Conservation (phyloP, 2,888 invertebrate species). For the Cepaea hortensis region DNA sequence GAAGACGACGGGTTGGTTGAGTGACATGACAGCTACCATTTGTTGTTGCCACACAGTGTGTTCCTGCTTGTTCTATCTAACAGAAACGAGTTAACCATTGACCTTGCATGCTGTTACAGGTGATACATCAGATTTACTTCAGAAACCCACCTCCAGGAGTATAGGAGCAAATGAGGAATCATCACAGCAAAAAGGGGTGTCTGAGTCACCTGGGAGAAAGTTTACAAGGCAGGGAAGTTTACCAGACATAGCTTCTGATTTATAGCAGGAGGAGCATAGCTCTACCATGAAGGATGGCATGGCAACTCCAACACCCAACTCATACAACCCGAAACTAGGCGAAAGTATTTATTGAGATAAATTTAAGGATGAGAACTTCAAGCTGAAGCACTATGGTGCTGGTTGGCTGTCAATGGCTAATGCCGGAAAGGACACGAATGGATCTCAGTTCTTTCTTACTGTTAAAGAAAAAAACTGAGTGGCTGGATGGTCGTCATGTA, state of each 20-base stretch:
- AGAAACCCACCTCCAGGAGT: neutral
- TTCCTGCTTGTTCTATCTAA: neutral
- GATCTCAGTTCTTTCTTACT: conserved; percentile 98
- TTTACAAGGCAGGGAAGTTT: conserved; percentile 50
- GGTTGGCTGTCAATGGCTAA: no score
- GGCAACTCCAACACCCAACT: no score
- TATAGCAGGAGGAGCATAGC: conserved; percentile 16
- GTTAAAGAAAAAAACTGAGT: conserved; percentile 85
- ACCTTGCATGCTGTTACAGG: conserved; percentile 12
- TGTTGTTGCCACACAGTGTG: neutral
- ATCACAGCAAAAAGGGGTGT: neutral
- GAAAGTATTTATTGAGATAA: conserved; percentile 92
- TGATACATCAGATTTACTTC: conserved; percentile 33
- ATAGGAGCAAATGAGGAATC: neutral
- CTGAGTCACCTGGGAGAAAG: conserved; percentile 21
- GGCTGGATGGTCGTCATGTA: no score
- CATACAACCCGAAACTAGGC: conserved; percentile 22
- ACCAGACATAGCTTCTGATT: conserved; percentile 52
- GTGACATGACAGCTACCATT: neutral
- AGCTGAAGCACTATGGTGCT: conserved; percentile 95
- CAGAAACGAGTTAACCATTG: no score
- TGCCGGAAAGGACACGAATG: no score
- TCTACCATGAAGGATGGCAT: no score
- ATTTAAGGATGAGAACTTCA: conserved; percentile 97
- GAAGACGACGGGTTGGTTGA: no score